Evolutionary conservation across 53 echinoderm and acorn worm genomes (phyloP), one percentile per base, ranked within the genome.

Genomic region (Henricia sp.): DNA sequence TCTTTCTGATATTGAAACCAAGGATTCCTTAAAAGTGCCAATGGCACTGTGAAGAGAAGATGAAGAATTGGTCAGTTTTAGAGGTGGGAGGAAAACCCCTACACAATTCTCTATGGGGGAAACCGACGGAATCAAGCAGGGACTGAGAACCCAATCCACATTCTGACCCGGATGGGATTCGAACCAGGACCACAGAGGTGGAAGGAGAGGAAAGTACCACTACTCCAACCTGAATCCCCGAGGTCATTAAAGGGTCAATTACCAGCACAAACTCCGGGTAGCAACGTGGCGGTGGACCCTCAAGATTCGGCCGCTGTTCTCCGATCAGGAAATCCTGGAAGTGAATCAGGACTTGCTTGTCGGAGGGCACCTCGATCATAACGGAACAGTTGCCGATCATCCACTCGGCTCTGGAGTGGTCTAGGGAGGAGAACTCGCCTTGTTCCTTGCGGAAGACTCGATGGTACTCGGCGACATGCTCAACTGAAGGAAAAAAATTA

Each of bases 321-420:
- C 70, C 90, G 36, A 90, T 90, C 29, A 67, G 23, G 64, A 90
- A 85, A 65, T 90, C 90, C 8, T 69, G 52, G 21, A 90, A 78
- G 20, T 57, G 42, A 20, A 90, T 62, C 6, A 84, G 59, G 14
- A 90, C 50, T 37, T 78, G 66, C 42, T 41, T 85, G 13, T 68
- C 85, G 2, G 85, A 68, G 9, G 77, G 48, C 35, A 74, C 78
- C 33, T 90, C 85, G 21, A 90, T 77, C 29, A 90, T n/a, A 26
- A 74, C 75, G 33, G 84, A 58, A 42, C 90, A 90, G 58, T 90
- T 80, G 20, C 80, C 80, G 14, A 24, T 26, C 80, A 80, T 80
- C 80, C 80, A 80, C 3, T 37, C 2, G 17, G 72, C 85, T 27
- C 85, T 46, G 28, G 62, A 62, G 46, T 71, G 85, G 12, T 85